phyloP scores from a whole-genome alignment of 1,140 invertebrate species.

The Archivesica marissinica region DNA sequence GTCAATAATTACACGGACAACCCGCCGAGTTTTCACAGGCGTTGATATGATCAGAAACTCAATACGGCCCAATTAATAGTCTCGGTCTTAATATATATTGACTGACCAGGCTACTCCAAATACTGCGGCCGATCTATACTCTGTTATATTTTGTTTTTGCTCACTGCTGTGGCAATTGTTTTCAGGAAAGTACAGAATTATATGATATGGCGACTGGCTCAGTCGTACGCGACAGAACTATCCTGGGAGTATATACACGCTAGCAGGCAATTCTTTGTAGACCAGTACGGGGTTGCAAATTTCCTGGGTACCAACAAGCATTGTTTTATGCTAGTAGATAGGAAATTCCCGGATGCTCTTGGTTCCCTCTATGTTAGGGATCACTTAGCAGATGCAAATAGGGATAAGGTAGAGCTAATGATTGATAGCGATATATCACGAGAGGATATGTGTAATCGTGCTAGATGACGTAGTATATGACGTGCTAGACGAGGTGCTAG shows the following conservation, averaged over 20 bases:
- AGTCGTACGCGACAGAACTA: conserved; percentile 86
- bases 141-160: too few species aligned
- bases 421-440: not conserved
- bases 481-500: too few species aligned
- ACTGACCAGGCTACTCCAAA: too few species aligned
- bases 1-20: too few species aligned
- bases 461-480: too few species aligned
- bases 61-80: too few species aligned
- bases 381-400: conserved; percentile 75
- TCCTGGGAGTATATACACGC: conserved; percentile 85
- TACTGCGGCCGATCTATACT: too few species aligned
- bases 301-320: conserved; percentile 86
- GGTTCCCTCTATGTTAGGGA: conserved; percentile 85
- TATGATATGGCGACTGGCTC: conserved; percentile 87
- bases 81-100: too few species aligned
- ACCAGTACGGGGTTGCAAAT: conserved; percentile 84
- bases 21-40: too few species aligned
- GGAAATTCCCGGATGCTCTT: conserved; percentile 86
- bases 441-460: too few species aligned
- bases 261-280: conserved; percentile 85
- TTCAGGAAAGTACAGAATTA: conserved; percentile 87
- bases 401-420: conserved; percentile 67
- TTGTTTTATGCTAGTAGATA: conserved; percentile 85
- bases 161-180: conserved; percentile 52
- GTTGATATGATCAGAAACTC: too few species aligned